These are phyloP conservation scores for Phalacrocorax carbo DNA, from an alignment of 2,113 vertebrate species.

Conservation along the genomic window DNA sequence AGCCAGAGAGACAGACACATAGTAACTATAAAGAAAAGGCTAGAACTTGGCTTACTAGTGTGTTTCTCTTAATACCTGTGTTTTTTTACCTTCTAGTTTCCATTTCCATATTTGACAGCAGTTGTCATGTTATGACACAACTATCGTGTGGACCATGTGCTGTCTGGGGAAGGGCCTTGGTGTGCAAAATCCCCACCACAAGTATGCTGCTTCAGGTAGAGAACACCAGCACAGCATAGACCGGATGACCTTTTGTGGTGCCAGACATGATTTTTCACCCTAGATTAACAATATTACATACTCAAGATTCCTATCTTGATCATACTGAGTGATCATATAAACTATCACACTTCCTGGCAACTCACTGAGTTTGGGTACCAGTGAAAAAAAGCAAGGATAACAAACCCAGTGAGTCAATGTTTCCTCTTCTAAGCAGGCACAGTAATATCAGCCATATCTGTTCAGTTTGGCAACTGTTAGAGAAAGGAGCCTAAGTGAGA, in stretches of 20 bases:
- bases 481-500: neutral
- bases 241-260: neutral
- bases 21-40: neutral
- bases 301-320: neutral
- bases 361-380: neutral
- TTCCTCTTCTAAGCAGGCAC: neutral
- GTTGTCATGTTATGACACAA: neutral
- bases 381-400: neutral
- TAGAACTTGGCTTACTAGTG: neutral
- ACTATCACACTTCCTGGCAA: neutral
- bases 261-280: neutral
- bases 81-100: neutral
- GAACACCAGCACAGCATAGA: neutral
- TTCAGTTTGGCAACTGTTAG: neutral
- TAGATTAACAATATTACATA: neutral
- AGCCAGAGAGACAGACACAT: neutral
- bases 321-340: neutral
- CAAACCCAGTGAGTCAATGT: neutral
- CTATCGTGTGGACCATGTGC: accelerated
- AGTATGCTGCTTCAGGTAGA: neutral
- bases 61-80: neutral
- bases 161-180: neutral
- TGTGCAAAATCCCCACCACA: neutral
- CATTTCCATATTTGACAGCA: neutral
- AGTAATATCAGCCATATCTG: neutral